phyloP scores from a whole-genome alignment of 2,888 invertebrate genomes.

The Phytoseiulus persimilis region DNA sequence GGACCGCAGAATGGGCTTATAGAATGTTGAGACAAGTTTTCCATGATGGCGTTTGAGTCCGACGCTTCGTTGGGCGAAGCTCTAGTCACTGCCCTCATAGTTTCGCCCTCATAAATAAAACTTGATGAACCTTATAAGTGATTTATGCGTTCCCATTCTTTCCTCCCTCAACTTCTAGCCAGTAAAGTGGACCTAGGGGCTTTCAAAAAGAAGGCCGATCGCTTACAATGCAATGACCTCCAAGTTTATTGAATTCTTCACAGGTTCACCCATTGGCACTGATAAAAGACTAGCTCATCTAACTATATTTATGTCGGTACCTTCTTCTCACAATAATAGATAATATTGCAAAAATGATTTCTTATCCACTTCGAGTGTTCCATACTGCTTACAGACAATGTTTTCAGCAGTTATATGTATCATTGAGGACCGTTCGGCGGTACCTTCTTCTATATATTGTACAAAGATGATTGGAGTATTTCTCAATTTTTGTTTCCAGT shows the following conservation, averaged over 20 bases:
- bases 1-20: background rate
- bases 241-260: constrained; percentile 5
- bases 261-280: constrained; percentile 17
- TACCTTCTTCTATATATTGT: background rate
- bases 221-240: background rate
- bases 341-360: background rate
- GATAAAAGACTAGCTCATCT: constrained; percentile 39
- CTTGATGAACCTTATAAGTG: no score
- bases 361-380: background rate
- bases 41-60: background rate
- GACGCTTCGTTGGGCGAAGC: background rate
- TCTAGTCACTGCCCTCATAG: background rate
- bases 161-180: no score
- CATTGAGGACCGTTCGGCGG: background rate
- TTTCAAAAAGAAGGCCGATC: background rate
- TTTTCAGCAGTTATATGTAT: background rate
- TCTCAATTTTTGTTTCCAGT: background rate
- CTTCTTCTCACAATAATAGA: background rate
- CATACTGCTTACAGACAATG: background rate
- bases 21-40: no score
- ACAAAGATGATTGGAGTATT: background rate
- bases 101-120: background rate
- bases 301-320: background rate
- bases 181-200: no score
- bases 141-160: no score